These are phyloP conservation scores for Amphipoea lucens DNA, from an alignment of 2,888 invertebrate species.

Conservation along the genomic window DNA sequence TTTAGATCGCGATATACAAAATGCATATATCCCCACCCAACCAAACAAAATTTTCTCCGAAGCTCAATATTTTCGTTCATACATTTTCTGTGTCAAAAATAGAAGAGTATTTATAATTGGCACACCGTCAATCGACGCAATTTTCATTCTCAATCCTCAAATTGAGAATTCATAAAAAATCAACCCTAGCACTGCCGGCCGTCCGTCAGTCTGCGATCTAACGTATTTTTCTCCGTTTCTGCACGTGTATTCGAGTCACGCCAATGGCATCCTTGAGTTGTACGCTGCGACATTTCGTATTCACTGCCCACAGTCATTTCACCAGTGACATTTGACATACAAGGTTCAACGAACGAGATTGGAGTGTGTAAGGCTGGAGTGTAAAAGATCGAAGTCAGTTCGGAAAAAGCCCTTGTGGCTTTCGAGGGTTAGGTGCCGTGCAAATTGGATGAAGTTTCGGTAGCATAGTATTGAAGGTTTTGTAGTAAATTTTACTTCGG, in stretches of 20 bases:
- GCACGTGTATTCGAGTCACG: constrained; percentile 77
- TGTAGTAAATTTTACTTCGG: not conserved
- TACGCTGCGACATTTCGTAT: constrained; percentile 74
- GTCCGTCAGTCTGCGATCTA: constrained; percentile 39
- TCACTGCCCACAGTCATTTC: constrained; percentile 76
- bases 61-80: not conserved
- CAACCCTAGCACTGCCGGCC: constrained; percentile 10
- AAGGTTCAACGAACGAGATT: constrained; percentile 72
- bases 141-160: not conserved
- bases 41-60: not conserved
- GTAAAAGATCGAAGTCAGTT: constrained; percentile 32
- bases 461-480: not conserved
- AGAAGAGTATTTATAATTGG: no score
- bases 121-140: constrained; percentile 6
- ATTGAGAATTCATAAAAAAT: constrained; percentile 6
- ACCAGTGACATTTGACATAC: constrained; percentile 79
- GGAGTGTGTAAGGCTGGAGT: constrained; percentile 57
- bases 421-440: constrained; percentile 24
- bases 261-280: constrained; percentile 78
- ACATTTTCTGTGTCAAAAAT: not conserved
- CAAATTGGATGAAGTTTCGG: not conserved
- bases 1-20: not conserved
- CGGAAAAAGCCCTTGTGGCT: constrained; percentile 26
- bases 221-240: constrained; percentile 45
- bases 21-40: not conserved